phyloP scores from a whole-genome alignment of 2,113 vertebrate genomes.

The Rissa tridactyla region DNA sequence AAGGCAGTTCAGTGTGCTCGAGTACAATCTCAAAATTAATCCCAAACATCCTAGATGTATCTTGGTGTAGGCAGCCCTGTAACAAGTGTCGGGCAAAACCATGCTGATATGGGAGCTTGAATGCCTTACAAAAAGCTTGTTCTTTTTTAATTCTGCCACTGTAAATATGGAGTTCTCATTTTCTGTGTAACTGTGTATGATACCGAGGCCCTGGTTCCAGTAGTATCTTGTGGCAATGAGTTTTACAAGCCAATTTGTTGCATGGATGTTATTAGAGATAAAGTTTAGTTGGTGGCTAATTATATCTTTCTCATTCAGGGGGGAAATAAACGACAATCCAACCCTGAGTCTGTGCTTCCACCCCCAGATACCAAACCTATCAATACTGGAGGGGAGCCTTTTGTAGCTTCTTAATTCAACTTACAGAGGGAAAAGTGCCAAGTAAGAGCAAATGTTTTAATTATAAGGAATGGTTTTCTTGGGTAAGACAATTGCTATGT shows the following conservation, averaged over 20 bases:
- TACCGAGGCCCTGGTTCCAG: neutral
- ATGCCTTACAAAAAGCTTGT: neutral
- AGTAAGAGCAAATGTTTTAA: slow-evolving; percentile 71
- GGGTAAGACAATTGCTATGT: slow-evolving; percentile 57
- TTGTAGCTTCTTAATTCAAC: slow-evolving; percentile 32
- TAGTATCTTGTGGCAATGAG: neutral
- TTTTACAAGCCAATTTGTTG: neutral
- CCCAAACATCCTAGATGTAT: neutral
- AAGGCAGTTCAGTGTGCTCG: neutral
- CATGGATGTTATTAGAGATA: neutral
- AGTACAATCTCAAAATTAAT: neutral
- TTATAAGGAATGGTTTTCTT: slow-evolving; percentile 67
- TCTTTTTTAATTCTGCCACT: neutral
- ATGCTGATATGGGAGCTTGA: neutral
- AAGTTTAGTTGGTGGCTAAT: neutral
- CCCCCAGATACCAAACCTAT: neutral
- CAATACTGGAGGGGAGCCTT: neutral
- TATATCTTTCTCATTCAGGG: neutral
- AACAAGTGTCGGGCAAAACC: neutral
- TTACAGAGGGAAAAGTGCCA: slow-evolving; percentile 30
- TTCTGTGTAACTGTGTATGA: neutral
- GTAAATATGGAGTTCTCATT: fast-evolving
- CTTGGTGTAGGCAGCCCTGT: neutral
- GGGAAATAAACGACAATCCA: neutral
- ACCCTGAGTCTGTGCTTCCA: neutral